A percentile compares a stretch with the other conserved stretches of the same genome.
phyloP scores from a whole-genome alignment of 2,113 vertebrate species.

The Tachysurus fulvidraco region DNA sequence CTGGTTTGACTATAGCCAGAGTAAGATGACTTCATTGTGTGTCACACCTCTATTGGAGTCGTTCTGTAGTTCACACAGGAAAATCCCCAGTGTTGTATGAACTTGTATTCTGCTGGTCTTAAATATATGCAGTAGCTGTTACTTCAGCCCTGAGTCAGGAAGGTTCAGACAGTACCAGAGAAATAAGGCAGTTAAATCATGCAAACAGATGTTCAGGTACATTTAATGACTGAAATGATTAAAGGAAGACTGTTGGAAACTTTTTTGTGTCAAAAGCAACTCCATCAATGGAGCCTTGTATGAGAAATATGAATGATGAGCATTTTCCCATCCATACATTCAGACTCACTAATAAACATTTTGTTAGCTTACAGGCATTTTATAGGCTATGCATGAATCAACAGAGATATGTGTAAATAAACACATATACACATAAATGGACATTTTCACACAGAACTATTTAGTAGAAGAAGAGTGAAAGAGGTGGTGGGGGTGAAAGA shows the following conservation, averaged over 20 bases:
- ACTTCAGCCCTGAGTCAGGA: conserved; percentile 14
- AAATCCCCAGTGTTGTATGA: conserved; percentile 16
- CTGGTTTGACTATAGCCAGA: conserved; percentile 12
- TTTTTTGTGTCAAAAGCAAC: not conserved
- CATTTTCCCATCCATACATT: not conserved
- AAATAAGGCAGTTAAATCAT: conserved; percentile 13
- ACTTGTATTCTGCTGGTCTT: not conserved
- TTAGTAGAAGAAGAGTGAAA: conserved; percentile 38
- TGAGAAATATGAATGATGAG: not conserved
- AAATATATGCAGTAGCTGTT: not conserved
- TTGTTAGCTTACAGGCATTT: not conserved
- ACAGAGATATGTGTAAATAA: not conserved
- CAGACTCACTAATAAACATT: not conserved
- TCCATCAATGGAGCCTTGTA: not conserved
- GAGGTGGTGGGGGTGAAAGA: conserved; percentile 8
- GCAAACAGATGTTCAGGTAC: conserved; percentile 33
- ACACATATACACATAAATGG: conserved; percentile 8
- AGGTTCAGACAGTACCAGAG: conserved; percentile 2
- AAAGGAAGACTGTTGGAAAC: not conserved
- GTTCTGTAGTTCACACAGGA: conserved; percentile 1
- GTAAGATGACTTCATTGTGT: conserved; percentile 9
- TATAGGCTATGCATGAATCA: not conserved
- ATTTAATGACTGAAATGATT: conserved; percentile 7
- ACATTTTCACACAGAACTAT: conserved; percentile 27
- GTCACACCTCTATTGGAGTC: not conserved